Percentiles rank a stretch among this genome's conserved stretches.
Evolutionary conservation across 1,140 invertebrate species (phyloP).

Genomic region (Drosophila sulfurigaster): DNA sequence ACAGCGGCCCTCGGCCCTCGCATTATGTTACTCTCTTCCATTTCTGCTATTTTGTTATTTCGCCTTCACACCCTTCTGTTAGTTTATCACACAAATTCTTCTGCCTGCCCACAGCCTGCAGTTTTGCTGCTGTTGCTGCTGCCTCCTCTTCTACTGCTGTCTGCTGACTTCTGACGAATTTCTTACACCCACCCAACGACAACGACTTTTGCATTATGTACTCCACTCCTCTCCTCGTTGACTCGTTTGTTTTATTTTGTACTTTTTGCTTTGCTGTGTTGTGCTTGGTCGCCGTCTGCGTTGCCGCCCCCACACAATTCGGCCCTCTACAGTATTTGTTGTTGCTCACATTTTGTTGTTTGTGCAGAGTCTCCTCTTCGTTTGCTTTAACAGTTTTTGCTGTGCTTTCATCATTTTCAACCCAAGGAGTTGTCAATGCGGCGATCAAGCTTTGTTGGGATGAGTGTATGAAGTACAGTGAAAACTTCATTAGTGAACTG

Average conservation of each 20-base stretch:
- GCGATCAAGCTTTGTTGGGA: conserved; percentile 11
- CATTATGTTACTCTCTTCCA: conserved; percentile 43
- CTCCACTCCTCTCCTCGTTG: conserved; percentile 17
- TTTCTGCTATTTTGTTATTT: conserved; percentile 24
- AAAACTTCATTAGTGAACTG: no score
- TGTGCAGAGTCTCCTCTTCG: conserved; percentile 53
- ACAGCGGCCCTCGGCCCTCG: conserved; percentile 39
- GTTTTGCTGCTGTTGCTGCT: conserved; percentile 18
- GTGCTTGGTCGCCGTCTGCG: conserved; percentile 28
- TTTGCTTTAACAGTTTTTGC: conserved; percentile 50
- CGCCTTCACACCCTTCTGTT: conserved; percentile 59
- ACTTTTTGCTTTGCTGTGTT: conserved; percentile 20
- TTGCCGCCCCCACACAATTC: conserved; percentile 69
- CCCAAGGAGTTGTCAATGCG: conserved; percentile 47
- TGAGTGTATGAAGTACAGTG: conserved; percentile 1
- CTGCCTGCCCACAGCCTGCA: conserved; percentile 56
- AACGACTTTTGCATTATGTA: conserved; percentile 67
- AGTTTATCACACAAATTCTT: conserved; percentile 57
- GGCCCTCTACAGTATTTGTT: conserved; percentile 58
- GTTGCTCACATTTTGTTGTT: conserved; percentile 45
- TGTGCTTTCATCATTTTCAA: conserved; percentile 48
- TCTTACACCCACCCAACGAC: conserved; percentile 74
- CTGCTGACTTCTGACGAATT: conserved; percentile 65
- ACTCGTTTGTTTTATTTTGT: conserved; percentile 16
- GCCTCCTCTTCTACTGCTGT: neutral